A percentile compares a stretch with the other conserved stretches of the same genome.
Evolutionary conservation across 1,140 invertebrate genomes (phyloP).

Genomic region (Drosophila pseudoananassae): DNA sequence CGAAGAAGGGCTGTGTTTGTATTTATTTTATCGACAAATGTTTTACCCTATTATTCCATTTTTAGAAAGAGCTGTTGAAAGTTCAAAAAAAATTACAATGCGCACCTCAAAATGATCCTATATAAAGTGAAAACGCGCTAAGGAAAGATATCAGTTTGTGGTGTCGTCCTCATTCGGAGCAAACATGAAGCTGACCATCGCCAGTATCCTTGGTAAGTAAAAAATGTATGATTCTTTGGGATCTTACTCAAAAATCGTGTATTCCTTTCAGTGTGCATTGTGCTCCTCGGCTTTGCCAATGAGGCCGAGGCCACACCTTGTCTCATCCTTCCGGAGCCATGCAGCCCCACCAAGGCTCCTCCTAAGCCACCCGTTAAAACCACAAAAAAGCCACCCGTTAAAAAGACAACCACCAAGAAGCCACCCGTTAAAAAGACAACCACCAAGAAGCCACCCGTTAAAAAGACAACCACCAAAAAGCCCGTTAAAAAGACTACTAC

Average conservation of each 20-base stretch:
- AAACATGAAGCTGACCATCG: slow-evolving; percentile 18
- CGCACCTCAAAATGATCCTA: not conserved
- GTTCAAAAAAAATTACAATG: not conserved
- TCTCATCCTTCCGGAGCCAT: not conserved
- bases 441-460: not conserved
- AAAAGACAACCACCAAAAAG: not conserved
- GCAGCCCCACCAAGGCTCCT: not conserved
- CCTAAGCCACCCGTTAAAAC: not conserved
- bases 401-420: not conserved
- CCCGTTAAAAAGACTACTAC: not conserved
- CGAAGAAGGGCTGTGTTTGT: not conserved
- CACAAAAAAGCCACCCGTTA: not conserved
- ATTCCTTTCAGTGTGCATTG: slow-evolving; percentile 5
- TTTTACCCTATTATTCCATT: slow-evolving; percentile 2
- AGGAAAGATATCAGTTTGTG: slow-evolving; percentile 2
- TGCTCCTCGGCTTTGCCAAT: slow-evolving; percentile 1
- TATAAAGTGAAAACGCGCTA: not conserved
- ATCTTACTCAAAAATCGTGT: not conserved
- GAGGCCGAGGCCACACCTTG: not conserved
- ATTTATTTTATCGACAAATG: slow-evolving; percentile 8
- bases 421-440: not conserved
- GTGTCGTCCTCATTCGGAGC: not conserved
- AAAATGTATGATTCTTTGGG: not conserved
- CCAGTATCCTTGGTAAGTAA: slow-evolving; percentile 2
- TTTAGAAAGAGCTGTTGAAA: not conserved